Percentiles rank a stretch among this genome's conserved stretches.
phyloP scores from a whole-genome alignment of 2,888 invertebrate genomes.

The Lasioglossum lativentre region DNA sequence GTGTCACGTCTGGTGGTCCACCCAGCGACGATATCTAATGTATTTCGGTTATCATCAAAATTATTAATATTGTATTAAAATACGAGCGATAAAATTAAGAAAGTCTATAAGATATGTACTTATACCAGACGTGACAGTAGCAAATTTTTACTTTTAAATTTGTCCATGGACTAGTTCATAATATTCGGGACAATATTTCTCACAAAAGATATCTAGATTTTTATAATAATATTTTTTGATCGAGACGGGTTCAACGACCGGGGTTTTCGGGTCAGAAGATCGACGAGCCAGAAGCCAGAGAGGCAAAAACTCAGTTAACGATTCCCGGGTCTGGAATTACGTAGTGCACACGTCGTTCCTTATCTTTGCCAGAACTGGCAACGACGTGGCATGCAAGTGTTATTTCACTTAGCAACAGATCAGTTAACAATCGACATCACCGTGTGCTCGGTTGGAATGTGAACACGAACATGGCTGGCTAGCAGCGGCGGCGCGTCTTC shows the following conservation, averaged over 20 bases:
- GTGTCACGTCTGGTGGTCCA: too few relatives aligned
- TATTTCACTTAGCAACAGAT: constrained; percentile 11
- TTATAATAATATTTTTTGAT: too few relatives aligned
- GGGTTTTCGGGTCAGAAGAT: neutral
- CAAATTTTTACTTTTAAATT: too few relatives aligned
- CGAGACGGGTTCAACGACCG: neutral
- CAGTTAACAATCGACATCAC: constrained; percentile 9
- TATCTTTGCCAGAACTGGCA: constrained; percentile 8
- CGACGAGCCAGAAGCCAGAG: neutral
- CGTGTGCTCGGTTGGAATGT: neutral
- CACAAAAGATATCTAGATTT: neutral
- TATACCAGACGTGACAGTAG: too few relatives aligned
- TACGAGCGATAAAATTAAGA: too few relatives aligned
- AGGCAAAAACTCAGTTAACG: neutral
- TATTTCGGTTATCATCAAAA: too few relatives aligned
- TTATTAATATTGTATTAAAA: too few relatives aligned
- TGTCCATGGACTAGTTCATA: too few relatives aligned
- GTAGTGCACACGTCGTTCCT: constrained; percentile 14
- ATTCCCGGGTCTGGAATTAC: neutral
- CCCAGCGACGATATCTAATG: too few relatives aligned
- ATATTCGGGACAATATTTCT: neutral
- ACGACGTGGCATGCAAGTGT: constrained; percentile 18
- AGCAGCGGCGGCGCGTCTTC: neutral
- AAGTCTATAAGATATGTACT: too few relatives aligned
- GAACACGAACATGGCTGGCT: neutral